Conservation (phyloP, 2,797 vertebrate species). For the Pterois miles region DNA sequence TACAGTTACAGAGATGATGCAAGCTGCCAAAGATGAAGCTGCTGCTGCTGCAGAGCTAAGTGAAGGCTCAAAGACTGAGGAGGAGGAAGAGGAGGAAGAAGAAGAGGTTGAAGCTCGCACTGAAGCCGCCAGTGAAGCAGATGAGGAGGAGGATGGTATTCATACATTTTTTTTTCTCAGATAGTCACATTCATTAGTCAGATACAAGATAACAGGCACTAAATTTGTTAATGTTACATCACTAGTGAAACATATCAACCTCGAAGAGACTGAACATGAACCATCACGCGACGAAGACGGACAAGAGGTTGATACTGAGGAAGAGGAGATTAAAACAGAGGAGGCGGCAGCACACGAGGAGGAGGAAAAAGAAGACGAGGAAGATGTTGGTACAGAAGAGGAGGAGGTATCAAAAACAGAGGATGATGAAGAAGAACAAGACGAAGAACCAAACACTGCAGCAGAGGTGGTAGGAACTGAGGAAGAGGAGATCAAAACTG, state of each 20-base stretch:
- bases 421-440: background rate
- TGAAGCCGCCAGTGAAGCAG: constrained; percentile 21
- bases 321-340: constrained; percentile 28
- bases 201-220: constrained; percentile 35
- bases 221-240: constrained; percentile 62
- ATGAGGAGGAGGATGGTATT: constrained; percentile 69
- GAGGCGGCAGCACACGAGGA: constrained; percentile 4
- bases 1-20: constrained; percentile 81
- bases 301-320: constrained; percentile 2
- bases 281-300: constrained; percentile 24
- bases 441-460: background rate
- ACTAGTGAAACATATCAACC: constrained; percentile 50
- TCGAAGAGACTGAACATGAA: constrained; percentile 48
- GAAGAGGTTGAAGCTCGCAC: constrained; percentile 16
- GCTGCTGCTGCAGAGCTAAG: constrained; percentile 41
- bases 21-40: constrained; percentile 60
- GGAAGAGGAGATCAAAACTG: background rate
- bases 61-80: constrained; percentile 19
- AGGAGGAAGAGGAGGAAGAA: constrained; percentile 35
- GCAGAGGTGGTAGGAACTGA: background rate
- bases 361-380: background rate
- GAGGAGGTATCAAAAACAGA: constrained; percentile 10
- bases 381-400: background rate
- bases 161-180: constrained; percentile 14
- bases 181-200: constrained; percentile 27